These are phyloP conservation scores for Nemoura dubitans DNA, from an alignment of 2,888 invertebrate species.

Conservation along the genomic window DNA sequence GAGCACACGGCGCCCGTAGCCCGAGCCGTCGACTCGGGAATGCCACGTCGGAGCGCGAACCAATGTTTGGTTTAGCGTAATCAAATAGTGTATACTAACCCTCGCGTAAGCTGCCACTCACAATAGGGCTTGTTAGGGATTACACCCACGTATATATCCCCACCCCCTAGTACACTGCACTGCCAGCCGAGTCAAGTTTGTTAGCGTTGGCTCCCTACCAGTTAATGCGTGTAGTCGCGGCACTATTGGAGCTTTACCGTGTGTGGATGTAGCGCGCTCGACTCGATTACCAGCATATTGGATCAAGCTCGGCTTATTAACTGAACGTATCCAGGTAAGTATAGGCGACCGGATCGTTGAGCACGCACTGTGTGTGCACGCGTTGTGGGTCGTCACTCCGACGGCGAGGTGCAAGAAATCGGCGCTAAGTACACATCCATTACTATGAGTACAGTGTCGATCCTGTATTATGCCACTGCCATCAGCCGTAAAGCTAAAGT, in stretches of 20 bases:
- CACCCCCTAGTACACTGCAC: neutral
- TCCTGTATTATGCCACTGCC: too few relatives aligned
- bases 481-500: too few relatives aligned
- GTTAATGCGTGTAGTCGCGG: neutral
- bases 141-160: neutral
- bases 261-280: neutral
- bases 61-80: constrained; percentile 18
- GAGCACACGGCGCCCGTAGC: neutral
- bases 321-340: too few relatives aligned
- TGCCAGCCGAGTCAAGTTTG: neutral
- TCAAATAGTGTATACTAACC: constrained; percentile 16
- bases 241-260: neutral
- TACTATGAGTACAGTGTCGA: too few relatives aligned
- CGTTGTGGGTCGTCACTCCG: too few relatives aligned
- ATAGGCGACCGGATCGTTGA: too few relatives aligned
- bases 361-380: too few relatives aligned
- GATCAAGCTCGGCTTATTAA: too few relatives aligned
- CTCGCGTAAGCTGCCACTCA: constrained; percentile 16
- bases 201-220: neutral
- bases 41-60: neutral
- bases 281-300: neutral
- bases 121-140: constrained; percentile 18
- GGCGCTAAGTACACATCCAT: too few relatives aligned
- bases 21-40: too few relatives aligned
- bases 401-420: too few relatives aligned